These are phyloP conservation scores for Aix galericulata DNA, from an alignment of 2,113 vertebrate species.

Conservation along the genomic window DNA sequence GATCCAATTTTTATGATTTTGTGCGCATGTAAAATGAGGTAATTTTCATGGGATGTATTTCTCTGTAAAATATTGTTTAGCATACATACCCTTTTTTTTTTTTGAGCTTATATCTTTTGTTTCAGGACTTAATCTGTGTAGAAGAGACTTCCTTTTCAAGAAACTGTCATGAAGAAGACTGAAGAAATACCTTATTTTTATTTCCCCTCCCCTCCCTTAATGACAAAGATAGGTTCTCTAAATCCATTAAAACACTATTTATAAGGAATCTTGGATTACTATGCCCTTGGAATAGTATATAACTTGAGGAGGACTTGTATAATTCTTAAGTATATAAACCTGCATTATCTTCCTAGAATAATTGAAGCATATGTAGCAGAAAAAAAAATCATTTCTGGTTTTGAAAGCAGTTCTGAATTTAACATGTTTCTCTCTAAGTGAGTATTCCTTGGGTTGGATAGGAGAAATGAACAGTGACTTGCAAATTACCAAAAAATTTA, in stretches of 20 bases:
- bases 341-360: background rate
- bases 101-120: background rate
- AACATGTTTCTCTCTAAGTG: background rate
- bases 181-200: background rate
- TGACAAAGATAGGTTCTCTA: background rate
- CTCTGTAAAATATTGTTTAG: background rate
- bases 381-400: background rate
- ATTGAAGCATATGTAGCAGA: background rate
- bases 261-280: background rate
- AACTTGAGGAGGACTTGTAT: background rate
- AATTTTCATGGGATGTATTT: background rate
- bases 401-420: background rate
- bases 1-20: background rate
- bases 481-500: background rate
- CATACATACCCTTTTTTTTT: background rate
- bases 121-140: background rate
- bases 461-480: background rate
- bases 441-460: background rate
- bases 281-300: background rate
- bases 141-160: background rate
- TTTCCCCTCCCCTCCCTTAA: background rate
- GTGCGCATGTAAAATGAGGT: background rate
- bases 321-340: background rate
- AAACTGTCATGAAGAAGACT: background rate
- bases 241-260: background rate